These are phyloP conservation scores for Silurus glanis DNA, from an alignment of 2,113 vertebrate species.

Conservation along the genomic window DNA sequence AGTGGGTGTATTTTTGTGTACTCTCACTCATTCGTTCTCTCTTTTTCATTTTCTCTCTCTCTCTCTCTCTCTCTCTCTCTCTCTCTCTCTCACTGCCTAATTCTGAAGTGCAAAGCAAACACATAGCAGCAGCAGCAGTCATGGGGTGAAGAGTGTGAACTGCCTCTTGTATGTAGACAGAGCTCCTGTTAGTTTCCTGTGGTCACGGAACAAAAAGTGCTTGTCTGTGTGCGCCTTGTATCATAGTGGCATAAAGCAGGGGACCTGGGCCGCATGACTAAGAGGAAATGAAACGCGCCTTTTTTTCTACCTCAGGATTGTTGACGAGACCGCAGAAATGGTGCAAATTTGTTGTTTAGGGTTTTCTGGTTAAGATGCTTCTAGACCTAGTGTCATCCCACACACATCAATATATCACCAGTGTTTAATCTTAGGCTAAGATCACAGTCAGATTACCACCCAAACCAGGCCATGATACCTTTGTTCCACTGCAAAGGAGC, in stretches of 20 bases:
- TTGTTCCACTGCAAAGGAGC: conserved; percentile 21
- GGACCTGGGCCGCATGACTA: conserved; percentile 40
- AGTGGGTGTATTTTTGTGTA: conserved; percentile 48
- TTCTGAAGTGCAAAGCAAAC: conserved; percentile 64
- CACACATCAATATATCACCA: conserved; percentile 6
- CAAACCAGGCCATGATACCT: background rate
- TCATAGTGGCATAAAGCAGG: conserved; percentile 38
- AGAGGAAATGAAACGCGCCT: conserved; percentile 33
- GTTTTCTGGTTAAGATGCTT: background rate
- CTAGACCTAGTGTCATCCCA: background rate
- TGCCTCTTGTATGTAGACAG: conserved; percentile 40
- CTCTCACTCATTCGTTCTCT: conserved; percentile 37
- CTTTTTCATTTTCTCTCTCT: conserved; percentile 7
- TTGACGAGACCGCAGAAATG: background rate
- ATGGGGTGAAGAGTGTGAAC: conserved; percentile 43
- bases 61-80: conserved; percentile 41
- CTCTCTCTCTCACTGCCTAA: conserved; percentile 25
- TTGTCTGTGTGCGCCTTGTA: conserved; percentile 20
- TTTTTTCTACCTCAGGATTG: conserved; percentile 4
- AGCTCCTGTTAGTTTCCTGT: conserved; percentile 54
- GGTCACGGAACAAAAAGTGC: conserved; percentile 36
- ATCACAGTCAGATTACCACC: background rate
- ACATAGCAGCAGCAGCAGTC: conserved; percentile 51
- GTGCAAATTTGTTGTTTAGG: conserved; percentile 9
- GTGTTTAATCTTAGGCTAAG: conserved; percentile 3